Percentiles rank a stretch among this genome's conserved stretches.
Evolutionary conservation across 2,113 vertebrate species (phyloP).

Genomic region (Albula goreensis): DNA sequence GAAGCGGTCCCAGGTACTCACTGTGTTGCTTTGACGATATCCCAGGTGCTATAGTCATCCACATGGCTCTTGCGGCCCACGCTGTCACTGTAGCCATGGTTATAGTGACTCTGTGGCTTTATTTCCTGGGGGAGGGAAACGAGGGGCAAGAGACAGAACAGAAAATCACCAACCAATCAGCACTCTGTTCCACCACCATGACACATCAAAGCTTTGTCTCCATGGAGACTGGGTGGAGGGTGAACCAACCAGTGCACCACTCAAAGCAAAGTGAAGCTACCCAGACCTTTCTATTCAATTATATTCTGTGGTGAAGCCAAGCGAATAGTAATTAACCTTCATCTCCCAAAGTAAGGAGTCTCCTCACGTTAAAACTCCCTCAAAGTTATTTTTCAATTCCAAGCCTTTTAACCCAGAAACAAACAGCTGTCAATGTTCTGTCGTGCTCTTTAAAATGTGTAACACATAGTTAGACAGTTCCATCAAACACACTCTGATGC

Average conservation of each 20-base stretch:
- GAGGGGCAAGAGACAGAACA: not conserved
- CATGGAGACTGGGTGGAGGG: not conserved
- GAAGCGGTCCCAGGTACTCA: conserved; percentile 70
- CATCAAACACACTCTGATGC: no score
- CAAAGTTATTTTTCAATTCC: no score
- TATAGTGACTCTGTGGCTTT: conserved; percentile 94
- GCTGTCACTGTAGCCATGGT: conserved; percentile 90
- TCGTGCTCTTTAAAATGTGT: no score
- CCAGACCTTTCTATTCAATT: conserved; percentile 42
- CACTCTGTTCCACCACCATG: not conserved
- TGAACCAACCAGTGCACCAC: not conserved
- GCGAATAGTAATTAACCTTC: conserved; percentile 40
- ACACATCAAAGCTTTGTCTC: conserved; percentile 19
- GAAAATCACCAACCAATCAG: conserved; percentile 1
- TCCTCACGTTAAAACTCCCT: no score
- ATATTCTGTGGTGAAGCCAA: conserved; percentile 37
- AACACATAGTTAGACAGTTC: no score
- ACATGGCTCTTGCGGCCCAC: conserved; percentile 90
- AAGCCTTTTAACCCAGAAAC: no score
- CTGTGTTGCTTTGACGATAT: conserved; percentile 99
- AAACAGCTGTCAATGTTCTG: no score
- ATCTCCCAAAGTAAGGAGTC: conserved; percentile 1
- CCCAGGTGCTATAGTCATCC: conserved; percentile 98
- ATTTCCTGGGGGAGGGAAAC: conserved; percentile 78
- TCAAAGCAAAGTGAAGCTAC: not conserved